These are phyloP conservation scores for Scomber colias DNA, from an alignment of 2,113 vertebrate genomes.

Conservation along the genomic window DNA sequence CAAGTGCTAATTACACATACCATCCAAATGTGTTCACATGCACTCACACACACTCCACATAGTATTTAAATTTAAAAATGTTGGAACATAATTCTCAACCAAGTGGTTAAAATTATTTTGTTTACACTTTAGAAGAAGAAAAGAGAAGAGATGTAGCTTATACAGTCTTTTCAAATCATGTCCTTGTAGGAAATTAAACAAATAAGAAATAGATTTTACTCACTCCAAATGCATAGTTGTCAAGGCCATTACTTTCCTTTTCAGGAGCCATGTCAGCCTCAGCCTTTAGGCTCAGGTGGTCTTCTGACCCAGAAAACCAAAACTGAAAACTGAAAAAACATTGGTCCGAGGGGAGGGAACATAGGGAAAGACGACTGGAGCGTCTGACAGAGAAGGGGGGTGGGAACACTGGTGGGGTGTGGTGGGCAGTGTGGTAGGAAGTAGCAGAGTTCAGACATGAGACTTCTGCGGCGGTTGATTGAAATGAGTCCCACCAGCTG, in stretches of 20 bases:
- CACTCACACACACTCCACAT: neutral
- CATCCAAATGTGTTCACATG: neutral
- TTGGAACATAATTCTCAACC: neutral
- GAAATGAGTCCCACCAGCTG: slow-evolving; percentile 69
- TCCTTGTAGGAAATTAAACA: neutral
- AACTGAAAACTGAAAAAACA: slow-evolving; percentile 25
- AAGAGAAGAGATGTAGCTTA: too few species aligned
- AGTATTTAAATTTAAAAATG: neutral
- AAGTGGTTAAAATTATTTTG: too few species aligned
- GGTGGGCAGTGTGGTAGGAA: neutral
- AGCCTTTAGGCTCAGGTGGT: slow-evolving; percentile 23
- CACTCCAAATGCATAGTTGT: slow-evolving; percentile 81
- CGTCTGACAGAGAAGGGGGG: slow-evolving; percentile 7
- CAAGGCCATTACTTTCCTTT: slow-evolving; percentile 75
- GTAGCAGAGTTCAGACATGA: slow-evolving; percentile 55
- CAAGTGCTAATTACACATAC: neutral
- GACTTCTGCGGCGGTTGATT: slow-evolving; percentile 55
- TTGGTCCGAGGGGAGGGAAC: slow-evolving; percentile 18
- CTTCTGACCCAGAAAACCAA: slow-evolving; percentile 19
- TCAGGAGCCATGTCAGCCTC: slow-evolving; percentile 77
- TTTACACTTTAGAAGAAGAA: too few species aligned
- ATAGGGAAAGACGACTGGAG: neutral
- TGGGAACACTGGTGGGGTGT: neutral
- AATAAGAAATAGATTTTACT: slow-evolving; percentile 61
- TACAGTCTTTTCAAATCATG: neutral